Percentiles rank a stretch among this genome's conserved stretches.
phyloP scores from a whole-genome alignment of 2,797 vertebrate genomes.

The Lophotriccus pileatus region DNA sequence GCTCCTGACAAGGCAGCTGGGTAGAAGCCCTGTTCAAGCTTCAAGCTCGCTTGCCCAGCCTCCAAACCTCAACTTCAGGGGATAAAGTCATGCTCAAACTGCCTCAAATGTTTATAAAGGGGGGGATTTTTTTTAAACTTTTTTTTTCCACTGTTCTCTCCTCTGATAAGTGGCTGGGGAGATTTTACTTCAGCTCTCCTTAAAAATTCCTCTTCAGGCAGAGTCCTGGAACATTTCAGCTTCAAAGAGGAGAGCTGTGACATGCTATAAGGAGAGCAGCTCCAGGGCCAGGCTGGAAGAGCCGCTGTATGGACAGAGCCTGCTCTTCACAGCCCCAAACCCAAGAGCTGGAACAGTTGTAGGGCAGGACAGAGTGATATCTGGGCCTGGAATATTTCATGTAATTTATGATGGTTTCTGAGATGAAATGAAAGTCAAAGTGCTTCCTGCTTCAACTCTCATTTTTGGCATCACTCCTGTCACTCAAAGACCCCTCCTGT shows the following conservation, averaged over 20 bases:
- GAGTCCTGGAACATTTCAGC: slow-evolving; percentile 43
- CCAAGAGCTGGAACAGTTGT: neutral
- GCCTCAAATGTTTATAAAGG: neutral
- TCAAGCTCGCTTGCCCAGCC: neutral
- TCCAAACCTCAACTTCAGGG: neutral
- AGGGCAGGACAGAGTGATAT: neutral
- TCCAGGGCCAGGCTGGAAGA: neutral
- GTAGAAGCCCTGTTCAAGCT: neutral
- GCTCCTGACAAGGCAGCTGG: slow-evolving; percentile 16
- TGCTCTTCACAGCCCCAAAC: neutral
- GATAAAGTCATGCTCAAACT: neutral
- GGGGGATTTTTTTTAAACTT: neutral
- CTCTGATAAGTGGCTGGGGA: neutral
- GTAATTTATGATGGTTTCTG: neutral
- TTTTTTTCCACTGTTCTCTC: neutral
- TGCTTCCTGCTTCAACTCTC: neutral
- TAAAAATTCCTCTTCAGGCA: slow-evolving; percentile 37
- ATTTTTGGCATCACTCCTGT: neutral
- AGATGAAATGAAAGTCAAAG: neutral
- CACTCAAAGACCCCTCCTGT: neutral
- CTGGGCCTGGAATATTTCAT: neutral
- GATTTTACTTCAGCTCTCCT: slow-evolving; percentile 26
- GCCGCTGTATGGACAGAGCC: neutral
- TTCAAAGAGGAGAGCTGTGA: neutral
- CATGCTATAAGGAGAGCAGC: neutral